Conservation (phyloP, 1,140 invertebrate species). For the Drosophila ananassae region DNA sequence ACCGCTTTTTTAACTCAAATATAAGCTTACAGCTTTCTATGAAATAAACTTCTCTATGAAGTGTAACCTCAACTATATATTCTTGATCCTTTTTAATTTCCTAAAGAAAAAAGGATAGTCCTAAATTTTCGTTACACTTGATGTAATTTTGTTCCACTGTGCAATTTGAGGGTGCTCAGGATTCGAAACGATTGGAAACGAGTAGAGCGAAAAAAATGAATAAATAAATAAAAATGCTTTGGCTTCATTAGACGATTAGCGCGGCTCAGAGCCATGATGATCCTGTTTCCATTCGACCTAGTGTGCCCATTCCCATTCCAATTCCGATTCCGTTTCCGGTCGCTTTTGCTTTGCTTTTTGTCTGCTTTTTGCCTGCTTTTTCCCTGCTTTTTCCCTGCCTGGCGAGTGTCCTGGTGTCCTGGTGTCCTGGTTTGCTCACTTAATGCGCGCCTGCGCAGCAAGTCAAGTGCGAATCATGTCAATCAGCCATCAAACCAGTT, state of each 20-base stretch:
- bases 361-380: conserved; percentile 17
- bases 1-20: too few species aligned
- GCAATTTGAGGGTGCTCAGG: conserved; percentile 11
- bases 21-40: too few species aligned
- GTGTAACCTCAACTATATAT: too few species aligned
- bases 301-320: conserved; percentile 9
- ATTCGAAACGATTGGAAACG: conserved; percentile 1
- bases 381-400: conserved; percentile 17
- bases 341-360: neutral
- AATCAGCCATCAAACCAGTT: conserved; percentile 53
- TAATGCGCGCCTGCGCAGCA: conserved; percentile 66
- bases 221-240: conserved; percentile 64
- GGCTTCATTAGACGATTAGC: conserved; percentile 78
- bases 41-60: too few species aligned
- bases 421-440: conserved; percentile 37
- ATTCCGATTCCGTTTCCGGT: conserved; percentile 24
- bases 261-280: conserved; percentile 36
- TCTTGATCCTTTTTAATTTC: too few species aligned
- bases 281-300: conserved; percentile 24
- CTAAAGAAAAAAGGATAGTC: too few species aligned
- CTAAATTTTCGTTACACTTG: too few species aligned
- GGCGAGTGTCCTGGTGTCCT: too few species aligned
- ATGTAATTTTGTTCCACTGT: conserved; percentile 21
- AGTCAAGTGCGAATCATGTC: conserved; percentile 78
- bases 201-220: conserved; percentile 39